Evolutionary conservation across 1,140 invertebrate genomes (phyloP), one percentile per base, ranked within the genome.

Genomic region (Ruditapes philippinarum): DNA sequence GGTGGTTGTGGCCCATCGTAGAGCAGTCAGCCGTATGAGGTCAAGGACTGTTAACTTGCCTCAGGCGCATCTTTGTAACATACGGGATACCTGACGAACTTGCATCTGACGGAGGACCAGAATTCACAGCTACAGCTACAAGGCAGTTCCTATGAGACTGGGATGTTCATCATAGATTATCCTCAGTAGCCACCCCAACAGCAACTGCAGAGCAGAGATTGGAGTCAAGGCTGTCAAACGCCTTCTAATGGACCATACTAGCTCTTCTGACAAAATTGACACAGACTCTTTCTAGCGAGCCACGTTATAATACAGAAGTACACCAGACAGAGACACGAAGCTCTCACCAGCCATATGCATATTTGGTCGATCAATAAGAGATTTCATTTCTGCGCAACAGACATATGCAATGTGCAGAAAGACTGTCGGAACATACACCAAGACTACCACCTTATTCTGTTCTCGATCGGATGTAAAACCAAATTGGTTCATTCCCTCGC

Each of bases 251-350:
- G 76, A 92, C 49, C 91, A 90, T 54, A 90, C 80, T 0, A 62
- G 49, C n/a, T 28, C 49, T 19, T 42, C 49, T 49, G 91, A 90
- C n/a, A n/a, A n/a, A n/a, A n/a, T n/a, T n/a, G n/a, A n/a, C n/a
- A n/a, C n/a, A n/a, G n/a, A n/a, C n/a, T 45, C 22, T 9, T 89
- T 91, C 42, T 89, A 90, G 65, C 49, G 86, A 12, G 89, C 89
- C 14, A 90, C 89, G 62, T 51, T 92, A 1, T 76, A 90, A 54
- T 92, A 91, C 80, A 74, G 91, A 17, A 91, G 91, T 65, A 91
- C 87, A 1, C 86, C 84, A 0, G 87, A 89, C 19, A 57, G 65
- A 9, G 82, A 89, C 57, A 89, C 86, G 7, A 88, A 91, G 28
- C 31, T 90, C 0, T 92, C 88, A 7, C 92, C 89, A 60, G 85